Evolutionary conservation across 2,113 vertebrate genomes (phyloP).

Genomic region (Bujurquina vittata): DNA sequence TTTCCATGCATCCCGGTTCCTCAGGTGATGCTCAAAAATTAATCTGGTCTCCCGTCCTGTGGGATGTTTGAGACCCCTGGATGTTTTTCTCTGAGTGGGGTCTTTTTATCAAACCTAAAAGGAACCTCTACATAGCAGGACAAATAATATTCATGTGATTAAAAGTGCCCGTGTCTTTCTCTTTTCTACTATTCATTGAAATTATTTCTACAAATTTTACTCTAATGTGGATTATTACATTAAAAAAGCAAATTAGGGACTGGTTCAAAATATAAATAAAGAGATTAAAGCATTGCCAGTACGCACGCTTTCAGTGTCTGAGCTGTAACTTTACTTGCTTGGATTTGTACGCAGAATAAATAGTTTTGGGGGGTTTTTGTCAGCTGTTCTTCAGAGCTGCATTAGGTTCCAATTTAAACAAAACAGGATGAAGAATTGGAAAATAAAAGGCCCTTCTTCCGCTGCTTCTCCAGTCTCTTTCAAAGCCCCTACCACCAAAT

Average conservation of each 20-base stretch:
- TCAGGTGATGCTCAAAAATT: not conserved
- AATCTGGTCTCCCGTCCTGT: not conserved
- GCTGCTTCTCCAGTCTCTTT: not conserved
- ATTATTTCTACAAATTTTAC: constrained; percentile 1
- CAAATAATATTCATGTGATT: not conserved
- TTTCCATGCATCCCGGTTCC: not conserved
- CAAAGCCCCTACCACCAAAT: not conserved
- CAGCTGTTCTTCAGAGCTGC: not conserved
- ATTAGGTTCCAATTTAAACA: not conserved
- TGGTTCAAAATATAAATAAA: not conserved
- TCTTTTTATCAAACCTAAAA: not conserved
- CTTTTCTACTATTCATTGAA: not conserved
- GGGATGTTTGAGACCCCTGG: not conserved
- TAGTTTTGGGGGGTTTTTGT: not conserved
- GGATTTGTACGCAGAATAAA: not conserved
- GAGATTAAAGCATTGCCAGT: not conserved
- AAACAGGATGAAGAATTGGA: not conserved
- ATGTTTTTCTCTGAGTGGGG: not conserved
- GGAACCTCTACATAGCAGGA: not conserved
- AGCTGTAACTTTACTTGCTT: not conserved
- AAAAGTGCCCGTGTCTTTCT: too few species aligned
- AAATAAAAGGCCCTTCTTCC: not conserved
- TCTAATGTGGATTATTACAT: not conserved
- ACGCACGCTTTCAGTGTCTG: not conserved
- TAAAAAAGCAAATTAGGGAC: not conserved